Conservation (phyloP, 2,888 invertebrate species). For the Ochropleura plecta region DNA sequence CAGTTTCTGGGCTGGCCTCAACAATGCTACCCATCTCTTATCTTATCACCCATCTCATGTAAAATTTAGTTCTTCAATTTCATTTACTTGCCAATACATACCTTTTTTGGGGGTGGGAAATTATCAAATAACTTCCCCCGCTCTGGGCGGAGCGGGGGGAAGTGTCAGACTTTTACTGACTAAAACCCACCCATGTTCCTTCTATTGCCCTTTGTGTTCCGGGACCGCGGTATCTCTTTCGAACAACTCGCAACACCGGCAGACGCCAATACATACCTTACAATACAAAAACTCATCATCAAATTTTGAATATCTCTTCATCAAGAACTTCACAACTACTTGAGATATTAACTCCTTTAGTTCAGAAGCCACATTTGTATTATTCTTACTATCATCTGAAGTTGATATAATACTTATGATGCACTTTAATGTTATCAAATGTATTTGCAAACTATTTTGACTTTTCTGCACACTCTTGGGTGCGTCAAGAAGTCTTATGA, state of each 20-base stretch:
- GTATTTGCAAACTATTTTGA: conserved; percentile 78
- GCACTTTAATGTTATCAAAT: conserved; percentile 81
- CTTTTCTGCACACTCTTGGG: conserved; percentile 67
- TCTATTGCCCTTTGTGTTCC: too few species aligned
- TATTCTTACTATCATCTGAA: conserved; percentile 75
- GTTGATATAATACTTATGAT: conserved; percentile 74
- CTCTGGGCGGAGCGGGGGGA: too few species aligned
- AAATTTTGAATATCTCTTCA: conserved; percentile 76
- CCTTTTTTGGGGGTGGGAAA: too few species aligned
- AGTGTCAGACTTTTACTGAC: too few species aligned
- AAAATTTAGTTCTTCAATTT: too few species aligned
- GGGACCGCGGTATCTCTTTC: too few species aligned
- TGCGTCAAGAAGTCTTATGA: conserved; percentile 77
- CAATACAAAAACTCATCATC: conserved; percentile 87
- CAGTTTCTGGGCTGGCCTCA: too few species aligned
- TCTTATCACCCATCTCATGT: too few species aligned
- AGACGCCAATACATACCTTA: conserved; percentile 84
- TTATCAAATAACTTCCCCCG: too few species aligned
- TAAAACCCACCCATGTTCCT: too few species aligned
- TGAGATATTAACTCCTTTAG: conserved; percentile 80
- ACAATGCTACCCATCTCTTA: too few species aligned
- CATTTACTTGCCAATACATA: conserved; percentile 67
- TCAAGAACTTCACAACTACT: conserved; percentile 81
- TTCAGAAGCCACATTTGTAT: conserved; percentile 69
- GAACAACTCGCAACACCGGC: too few species aligned